Conservation (phyloP, 2,888 invertebrate genomes). For the Aporophyla lueneburgensis region DNA sequence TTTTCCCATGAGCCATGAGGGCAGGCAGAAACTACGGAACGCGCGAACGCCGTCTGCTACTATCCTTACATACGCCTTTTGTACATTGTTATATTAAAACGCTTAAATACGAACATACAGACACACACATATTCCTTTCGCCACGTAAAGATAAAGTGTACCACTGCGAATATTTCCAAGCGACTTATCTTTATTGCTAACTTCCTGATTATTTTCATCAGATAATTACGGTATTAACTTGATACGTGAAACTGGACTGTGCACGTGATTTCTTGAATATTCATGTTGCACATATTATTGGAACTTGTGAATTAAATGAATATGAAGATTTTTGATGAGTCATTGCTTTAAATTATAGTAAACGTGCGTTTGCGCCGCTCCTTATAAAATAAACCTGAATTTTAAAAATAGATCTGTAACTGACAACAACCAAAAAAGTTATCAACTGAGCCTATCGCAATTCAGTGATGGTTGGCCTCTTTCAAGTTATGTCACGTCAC, state of each 20-base stretch:
- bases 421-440: background rate
- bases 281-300: constrained; percentile 7
- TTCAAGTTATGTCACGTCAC: background rate
- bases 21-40: too few species aligned
- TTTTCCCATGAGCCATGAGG: too few species aligned
- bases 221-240: constrained; percentile 44
- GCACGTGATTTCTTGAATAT: constrained; percentile 16
- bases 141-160: constrained; percentile 28
- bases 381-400: background rate
- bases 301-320: constrained; percentile 21
- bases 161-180: constrained; percentile 13
- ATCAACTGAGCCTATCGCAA: background rate
- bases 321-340: constrained; percentile 17
- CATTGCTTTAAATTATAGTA: constrained; percentile 12
- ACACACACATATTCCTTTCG: constrained; percentile 43
- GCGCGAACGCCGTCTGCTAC: too few species aligned
- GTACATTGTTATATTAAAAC: background rate
- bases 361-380: background rate
- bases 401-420: background rate
- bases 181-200: constrained; percentile 47
- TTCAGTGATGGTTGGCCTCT: background rate
- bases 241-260: constrained; percentile 22
- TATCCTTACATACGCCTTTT: too few species aligned
- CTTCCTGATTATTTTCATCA: constrained; percentile 53
- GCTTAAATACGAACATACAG: background rate